A percentile compares a stretch with the other conserved stretches of the same genome.
phyloP scores from a whole-genome alignment of 1,140 invertebrate species.

The Bathynomus jamesi region DNA sequence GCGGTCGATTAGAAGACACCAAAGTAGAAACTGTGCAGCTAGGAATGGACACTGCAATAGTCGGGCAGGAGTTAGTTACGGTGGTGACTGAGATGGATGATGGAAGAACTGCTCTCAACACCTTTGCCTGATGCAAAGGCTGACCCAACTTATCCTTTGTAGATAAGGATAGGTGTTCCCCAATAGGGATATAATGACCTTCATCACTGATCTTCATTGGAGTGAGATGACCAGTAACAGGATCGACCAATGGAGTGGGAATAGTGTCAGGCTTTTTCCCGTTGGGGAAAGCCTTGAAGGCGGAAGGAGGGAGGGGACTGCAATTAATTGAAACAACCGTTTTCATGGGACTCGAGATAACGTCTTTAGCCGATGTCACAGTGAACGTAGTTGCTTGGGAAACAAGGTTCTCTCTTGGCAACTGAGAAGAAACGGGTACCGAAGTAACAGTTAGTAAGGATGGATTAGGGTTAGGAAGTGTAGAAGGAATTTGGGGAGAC shows the following conservation, averaged over 20 bases:
- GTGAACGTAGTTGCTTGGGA: background rate
- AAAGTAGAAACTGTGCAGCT: background rate
- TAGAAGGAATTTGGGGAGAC: background rate
- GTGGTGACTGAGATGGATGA: background rate
- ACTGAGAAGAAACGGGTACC: background rate
- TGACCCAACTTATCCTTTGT: background rate
- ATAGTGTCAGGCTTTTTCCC: background rate
- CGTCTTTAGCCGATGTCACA: background rate
- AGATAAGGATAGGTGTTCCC: background rate
- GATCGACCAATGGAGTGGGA: slow-evolving; percentile 11
- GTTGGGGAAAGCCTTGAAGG: background rate
- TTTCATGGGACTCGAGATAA: background rate
- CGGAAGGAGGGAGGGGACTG: background rate
- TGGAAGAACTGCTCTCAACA: background rate
- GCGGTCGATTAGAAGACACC: background rate
- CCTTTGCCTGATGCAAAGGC: background rate
- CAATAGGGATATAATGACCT: slow-evolving; percentile 17
- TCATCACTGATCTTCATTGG: slow-evolving; percentile 16
- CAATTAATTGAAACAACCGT: background rate
- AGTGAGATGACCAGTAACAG: slow-evolving; percentile 14
- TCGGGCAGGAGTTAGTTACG: background rate
- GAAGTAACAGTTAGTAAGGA: background rate
- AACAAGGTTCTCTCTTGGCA: background rate
- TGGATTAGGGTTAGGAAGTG: background rate
- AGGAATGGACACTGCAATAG: background rate